Base-by-base conservation (phyloP, 2,888 invertebrate species). In the Timema podura region DNA sequence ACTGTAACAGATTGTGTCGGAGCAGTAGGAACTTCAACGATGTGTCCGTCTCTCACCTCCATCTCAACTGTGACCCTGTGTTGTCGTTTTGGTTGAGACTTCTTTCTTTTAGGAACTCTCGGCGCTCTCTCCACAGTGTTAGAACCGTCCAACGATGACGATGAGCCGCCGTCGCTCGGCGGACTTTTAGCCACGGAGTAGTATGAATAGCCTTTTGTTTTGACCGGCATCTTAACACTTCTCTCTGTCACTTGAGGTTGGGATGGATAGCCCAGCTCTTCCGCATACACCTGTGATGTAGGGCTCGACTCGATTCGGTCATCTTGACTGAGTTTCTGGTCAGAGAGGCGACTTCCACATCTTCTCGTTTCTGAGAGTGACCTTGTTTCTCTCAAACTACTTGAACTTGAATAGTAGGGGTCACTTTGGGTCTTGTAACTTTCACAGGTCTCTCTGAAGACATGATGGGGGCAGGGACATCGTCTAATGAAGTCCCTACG, bases 401-500 rank as follows among this genome's bases (percentile, higher is more conserved):
- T 47, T 44, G 70, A 67, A 16, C 65, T 70, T 47, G 90, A 90
- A 79, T 90, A 90, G 78, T 90, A 90, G 90, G 90, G 2, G 90
- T 90, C 77, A 90, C 90, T 78, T 89, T 88, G 8, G 64, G 70
- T 48, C 70, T 61, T 5, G 66, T 65, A 48, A 82, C 80, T 76
- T 82, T 82, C 11, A 81, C 77, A 0, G 82, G 80, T 66, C 81
- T 75, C 73, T 83, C 83, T 2, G 79, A 79, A 49, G 81, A 80
- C 74, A 68, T 68, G 11, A 70, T 68, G 45, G 71, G 68, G 44
- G 51, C 57, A 1, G 68, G 64, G 7, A 61, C 48, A 51, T 71
- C 67, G 48, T 72, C 72, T 16, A 67, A 66, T 30, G 65, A 65
- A 15, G 57, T 68, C 30, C 68, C 72, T n/a, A 73, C 73, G 48